Evolutionary conservation across 1,140 invertebrate species (phyloP).

Genomic region (Littorina saxatilis): DNA sequence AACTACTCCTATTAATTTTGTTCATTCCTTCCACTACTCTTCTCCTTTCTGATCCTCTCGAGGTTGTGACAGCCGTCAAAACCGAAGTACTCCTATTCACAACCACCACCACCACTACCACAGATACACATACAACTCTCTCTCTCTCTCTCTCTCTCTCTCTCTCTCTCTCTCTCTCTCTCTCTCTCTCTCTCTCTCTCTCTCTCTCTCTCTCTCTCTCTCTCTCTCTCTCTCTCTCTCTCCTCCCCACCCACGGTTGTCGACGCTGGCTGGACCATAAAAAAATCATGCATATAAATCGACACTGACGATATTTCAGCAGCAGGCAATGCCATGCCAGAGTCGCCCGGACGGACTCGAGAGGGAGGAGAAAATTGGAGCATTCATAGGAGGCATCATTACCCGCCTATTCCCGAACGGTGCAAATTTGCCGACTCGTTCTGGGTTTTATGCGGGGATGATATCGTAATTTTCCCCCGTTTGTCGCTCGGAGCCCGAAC

Average conservation of each 20-base stretch:
- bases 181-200: background rate
- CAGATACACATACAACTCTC: no score
- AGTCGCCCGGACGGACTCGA: no score
- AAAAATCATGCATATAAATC: constrained; percentile 5
- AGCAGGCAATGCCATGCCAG: background rate
- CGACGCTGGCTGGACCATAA: no score
- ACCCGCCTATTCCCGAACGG: background rate
- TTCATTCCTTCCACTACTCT: background rate
- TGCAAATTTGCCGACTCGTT: background rate
- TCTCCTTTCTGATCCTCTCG: background rate
- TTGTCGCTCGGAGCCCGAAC: no score
- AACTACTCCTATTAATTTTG: background rate
- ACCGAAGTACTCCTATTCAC: no score
- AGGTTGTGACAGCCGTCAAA: no score
- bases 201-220: background rate
- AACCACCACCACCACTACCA: no score
- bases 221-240: background rate
- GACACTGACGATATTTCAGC: background rate
- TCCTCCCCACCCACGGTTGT: background rate
- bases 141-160: background rate
- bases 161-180: background rate
- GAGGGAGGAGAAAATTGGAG: no score
- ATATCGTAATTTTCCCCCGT: no score
- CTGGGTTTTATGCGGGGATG: background rate
- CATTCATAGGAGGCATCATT: background rate